Percentiles rank a stretch among this genome's conserved stretches.
These are phyloP conservation scores for Chalcis sispes DNA, from an alignment of 2,888 invertebrate species.

Conservation along the genomic window DNA sequence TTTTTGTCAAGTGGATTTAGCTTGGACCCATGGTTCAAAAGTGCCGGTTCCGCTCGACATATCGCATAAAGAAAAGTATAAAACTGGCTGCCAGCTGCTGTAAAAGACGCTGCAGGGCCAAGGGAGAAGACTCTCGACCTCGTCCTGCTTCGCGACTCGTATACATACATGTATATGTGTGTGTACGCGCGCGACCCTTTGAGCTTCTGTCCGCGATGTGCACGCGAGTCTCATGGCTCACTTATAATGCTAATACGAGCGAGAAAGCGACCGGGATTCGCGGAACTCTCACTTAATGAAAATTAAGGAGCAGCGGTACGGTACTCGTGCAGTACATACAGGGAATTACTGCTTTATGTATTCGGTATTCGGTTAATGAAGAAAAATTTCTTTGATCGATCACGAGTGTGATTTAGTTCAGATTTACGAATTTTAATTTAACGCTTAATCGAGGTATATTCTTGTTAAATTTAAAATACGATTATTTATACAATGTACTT, in stretches of 20 bases:
- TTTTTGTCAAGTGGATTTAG: constrained; percentile 31
- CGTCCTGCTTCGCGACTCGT: constrained; percentile 30
- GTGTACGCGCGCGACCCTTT: constrained; percentile 27
- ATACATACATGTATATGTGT: neutral
- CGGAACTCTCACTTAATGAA: constrained; percentile 38
- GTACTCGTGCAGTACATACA: too few relatives aligned
- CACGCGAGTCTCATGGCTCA: too few relatives aligned
- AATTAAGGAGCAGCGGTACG: neutral
- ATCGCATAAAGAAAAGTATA: constrained; percentile 34
- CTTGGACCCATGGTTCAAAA: constrained; percentile 29
- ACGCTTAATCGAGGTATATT: too few relatives aligned
- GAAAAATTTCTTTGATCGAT: too few relatives aligned
- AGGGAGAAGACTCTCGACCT: constrained; percentile 40
- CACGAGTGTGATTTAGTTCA: too few relatives aligned
- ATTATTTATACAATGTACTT: too few relatives aligned
- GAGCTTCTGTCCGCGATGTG: constrained; percentile 4
- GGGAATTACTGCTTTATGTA: too few relatives aligned
- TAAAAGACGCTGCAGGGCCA: constrained; percentile 27
- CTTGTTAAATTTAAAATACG: too few relatives aligned
- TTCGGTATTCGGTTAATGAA: too few relatives aligned
- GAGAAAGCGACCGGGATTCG: constrained; percentile 38
- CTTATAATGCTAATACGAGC: constrained; percentile 41
- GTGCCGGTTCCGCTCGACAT: constrained; percentile 29
- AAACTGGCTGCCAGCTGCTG: constrained; percentile 28
- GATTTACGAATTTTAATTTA: too few relatives aligned